Evolutionary conservation across 1,140 invertebrate genomes (phyloP).

Genomic region (Lepeophtheirus salmonis): DNA sequence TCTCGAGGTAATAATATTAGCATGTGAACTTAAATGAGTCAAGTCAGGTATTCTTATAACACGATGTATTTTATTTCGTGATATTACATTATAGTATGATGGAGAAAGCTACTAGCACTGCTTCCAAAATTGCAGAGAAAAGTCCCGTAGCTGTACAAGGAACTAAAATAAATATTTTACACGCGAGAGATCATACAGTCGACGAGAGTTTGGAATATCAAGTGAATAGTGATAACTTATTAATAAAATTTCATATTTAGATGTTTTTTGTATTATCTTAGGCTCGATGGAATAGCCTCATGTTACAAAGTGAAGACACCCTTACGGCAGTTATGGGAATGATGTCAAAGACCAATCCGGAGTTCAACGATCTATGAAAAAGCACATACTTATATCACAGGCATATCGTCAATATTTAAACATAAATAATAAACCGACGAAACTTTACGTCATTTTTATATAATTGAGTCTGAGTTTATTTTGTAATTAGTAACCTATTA

Average conservation of each 20-base stretch:
- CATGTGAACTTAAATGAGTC: background rate
- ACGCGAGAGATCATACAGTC: constrained; percentile 66
- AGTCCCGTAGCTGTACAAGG: constrained; percentile 85
- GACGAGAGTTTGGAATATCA: constrained; percentile 67
- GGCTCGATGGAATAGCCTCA: constrained; percentile 53
- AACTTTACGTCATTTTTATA: too few species aligned
- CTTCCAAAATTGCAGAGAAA: constrained; percentile 59
- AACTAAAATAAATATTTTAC: constrained; percentile 61
- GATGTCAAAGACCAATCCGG: constrained; percentile 20
- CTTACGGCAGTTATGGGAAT: constrained; percentile 49
- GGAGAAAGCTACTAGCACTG: constrained; percentile 46
- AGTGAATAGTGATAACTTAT: constrained; percentile 32
- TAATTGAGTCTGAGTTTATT: too few species aligned
- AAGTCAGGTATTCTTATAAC: background rate
- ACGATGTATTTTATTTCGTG: background rate
- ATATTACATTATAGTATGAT: constrained; percentile 33
- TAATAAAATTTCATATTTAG: background rate
- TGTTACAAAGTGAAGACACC: constrained; percentile 82
- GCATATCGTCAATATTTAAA: background rate
- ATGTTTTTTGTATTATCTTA: constrained; percentile 32
- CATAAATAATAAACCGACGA: too few species aligned
- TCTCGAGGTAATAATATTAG: constrained; percentile 35
- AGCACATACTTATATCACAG: background rate
- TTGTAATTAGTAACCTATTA: too few species aligned
- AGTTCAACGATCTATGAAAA: background rate